A percentile compares a stretch with the other conserved stretches of the same genome.
Evolutionary conservation across 2,113 vertebrate genomes (phyloP).

Genomic region (Coryphaenoides rupestris): DNA sequence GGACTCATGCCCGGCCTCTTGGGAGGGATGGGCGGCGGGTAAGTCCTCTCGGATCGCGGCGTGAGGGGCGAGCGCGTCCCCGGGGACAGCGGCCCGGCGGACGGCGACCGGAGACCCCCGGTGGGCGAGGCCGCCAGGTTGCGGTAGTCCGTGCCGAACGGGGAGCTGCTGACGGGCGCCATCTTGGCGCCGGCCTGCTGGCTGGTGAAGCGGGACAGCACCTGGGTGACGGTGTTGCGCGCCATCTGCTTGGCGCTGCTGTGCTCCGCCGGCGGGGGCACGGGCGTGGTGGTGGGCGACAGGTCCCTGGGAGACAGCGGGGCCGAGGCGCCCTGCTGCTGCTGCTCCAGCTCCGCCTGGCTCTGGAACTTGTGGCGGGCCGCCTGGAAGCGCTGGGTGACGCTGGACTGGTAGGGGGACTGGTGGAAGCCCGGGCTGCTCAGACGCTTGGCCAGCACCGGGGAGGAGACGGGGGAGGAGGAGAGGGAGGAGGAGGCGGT

Average conservation of each 20-base stretch:
- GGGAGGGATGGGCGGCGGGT: constrained; percentile 85
- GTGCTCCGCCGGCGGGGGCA: constrained; percentile 77
- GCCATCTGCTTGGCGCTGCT: constrained; percentile 88
- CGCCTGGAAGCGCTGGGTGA: constrained; percentile 95
- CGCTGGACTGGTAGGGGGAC: constrained; percentile 89
- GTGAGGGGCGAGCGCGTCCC: constrained; percentile 90
- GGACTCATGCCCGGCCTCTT: constrained; percentile 88
- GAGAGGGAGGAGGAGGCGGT: constrained; percentile 90
- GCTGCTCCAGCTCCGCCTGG: constrained; percentile 87
- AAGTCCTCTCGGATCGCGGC: constrained; percentile 82
- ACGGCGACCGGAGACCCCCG: constrained; percentile 75
- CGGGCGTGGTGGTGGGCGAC: constrained; percentile 80
- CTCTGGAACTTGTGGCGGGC: constrained; percentile 94
- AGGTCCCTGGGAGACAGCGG: constrained; percentile 83
- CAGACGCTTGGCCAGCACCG: constrained; percentile 82
- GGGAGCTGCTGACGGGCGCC: constrained; percentile 84
- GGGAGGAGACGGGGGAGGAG: constrained; percentile 92
- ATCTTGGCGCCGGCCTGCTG: constrained; percentile 83
- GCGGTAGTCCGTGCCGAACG: constrained; percentile 96
- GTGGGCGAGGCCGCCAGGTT: constrained; percentile 72
- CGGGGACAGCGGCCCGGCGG: constrained; percentile 82
- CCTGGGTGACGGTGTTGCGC: constrained; percentile 96
- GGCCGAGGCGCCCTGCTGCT: constrained; percentile 50
- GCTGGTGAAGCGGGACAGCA: constrained; percentile 93
- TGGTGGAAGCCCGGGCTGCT: constrained; percentile 82